These are phyloP conservation scores for Mactra quadrangularis DNA, from an alignment of 1,140 invertebrate genomes.

Conservation along the genomic window DNA sequence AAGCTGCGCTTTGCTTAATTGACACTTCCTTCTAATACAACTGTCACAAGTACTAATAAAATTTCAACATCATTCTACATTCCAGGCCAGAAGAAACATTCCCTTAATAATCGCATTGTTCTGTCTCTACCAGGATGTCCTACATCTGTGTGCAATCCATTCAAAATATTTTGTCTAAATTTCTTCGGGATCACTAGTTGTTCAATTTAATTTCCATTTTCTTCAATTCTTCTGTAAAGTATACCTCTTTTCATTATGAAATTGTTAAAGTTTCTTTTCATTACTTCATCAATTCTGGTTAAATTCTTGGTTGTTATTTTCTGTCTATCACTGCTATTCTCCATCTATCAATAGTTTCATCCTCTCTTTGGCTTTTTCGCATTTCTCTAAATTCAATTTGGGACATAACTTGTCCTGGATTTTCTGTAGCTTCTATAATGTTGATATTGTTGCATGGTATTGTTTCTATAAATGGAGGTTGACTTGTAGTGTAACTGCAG, in stretches of 20 bases:
- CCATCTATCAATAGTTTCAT: no score
- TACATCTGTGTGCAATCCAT: no score
- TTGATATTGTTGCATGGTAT: no score
- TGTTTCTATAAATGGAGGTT: neutral
- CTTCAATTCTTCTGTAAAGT: neutral
- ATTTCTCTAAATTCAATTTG: slow-evolving; percentile 25
- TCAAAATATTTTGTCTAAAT: slow-evolving; percentile 24
- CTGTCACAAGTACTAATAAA: no score
- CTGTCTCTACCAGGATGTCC: no score
- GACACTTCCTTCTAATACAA: no score
- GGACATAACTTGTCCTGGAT: neutral
- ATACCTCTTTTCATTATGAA: slow-evolving; percentile 25
- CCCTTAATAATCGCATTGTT: neutral
- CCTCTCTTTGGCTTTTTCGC: slow-evolving; percentile 23
- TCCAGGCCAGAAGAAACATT: no score
- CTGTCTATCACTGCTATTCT: slow-evolving; percentile 18
- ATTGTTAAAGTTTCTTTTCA: slow-evolving; percentile 32
- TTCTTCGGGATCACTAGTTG: slow-evolving; percentile 32
- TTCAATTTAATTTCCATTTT: neutral
- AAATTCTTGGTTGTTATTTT: neutral
- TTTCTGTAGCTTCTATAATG: slow-evolving; percentile 37
- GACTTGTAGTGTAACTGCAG: neutral
- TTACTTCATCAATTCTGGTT: slow-evolving; percentile 3
- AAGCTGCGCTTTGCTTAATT: no score
- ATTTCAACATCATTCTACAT: no score